These are phyloP conservation scores for Goniozus legneri DNA, from an alignment of 1,140 invertebrate genomes.

Conservation along the genomic window DNA sequence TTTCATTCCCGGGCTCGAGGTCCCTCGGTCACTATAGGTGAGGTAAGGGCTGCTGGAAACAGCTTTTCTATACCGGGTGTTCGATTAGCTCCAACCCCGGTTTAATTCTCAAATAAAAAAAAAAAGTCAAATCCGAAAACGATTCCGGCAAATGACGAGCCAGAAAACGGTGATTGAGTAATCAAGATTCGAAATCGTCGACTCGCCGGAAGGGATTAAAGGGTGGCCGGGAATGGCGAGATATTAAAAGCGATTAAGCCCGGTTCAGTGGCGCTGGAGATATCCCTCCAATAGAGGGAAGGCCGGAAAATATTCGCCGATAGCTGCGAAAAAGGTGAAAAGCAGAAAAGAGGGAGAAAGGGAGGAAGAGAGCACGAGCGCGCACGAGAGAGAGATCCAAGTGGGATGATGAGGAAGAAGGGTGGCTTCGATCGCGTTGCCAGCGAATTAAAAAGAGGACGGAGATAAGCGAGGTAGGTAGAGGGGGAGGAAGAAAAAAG, in stretches of 20 bases:
- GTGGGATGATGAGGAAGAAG: neutral
- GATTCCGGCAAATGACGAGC: no score
- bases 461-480: neutral
- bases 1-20: slow-evolving; percentile 50
- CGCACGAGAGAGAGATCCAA: neutral
- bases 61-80: slow-evolving; percentile 19
- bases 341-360: neutral
- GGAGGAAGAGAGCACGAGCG: neutral
- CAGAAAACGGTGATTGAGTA: no score
- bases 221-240: neutral
- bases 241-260: neutral
- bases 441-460: neutral
- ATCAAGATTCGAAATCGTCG: no score
- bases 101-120: neutral
- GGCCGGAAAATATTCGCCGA: no score
- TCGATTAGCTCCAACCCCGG: neutral
- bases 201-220: neutral
- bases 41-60: no score
- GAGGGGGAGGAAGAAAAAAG: neutral
- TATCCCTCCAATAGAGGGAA: no score
- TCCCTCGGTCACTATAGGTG: no score
- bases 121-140: slow-evolving; percentile 16
- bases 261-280: no score
- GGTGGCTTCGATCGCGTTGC: neutral
- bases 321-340: neutral